Percentiles rank a stretch among this genome's conserved stretches.
Conservation (phyloP, 2,113 vertebrate genomes). For the Microtus pennsylvanicus region DNA sequence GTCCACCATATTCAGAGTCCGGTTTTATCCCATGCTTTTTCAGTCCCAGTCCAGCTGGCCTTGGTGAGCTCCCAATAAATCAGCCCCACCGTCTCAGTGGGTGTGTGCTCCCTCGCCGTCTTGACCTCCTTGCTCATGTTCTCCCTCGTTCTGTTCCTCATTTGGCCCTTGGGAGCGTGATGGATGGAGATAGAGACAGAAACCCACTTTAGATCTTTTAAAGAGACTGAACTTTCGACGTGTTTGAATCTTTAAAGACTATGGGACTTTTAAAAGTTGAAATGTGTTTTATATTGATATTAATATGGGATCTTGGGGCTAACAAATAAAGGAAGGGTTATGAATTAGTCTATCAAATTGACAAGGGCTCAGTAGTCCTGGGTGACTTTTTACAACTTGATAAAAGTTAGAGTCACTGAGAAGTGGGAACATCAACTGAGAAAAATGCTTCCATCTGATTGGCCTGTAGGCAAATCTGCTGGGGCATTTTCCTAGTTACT, state of each 20-base stretch:
- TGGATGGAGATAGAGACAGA: too few relatives aligned
- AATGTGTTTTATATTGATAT: neutral
- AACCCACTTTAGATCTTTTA: neutral
- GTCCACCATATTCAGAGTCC: too few relatives aligned
- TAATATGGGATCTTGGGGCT: neutral
- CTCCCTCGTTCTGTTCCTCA: too few relatives aligned
- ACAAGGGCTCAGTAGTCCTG: neutral
- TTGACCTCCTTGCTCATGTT: too few relatives aligned
- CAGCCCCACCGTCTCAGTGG: too few relatives aligned
- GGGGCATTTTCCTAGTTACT: neutral
- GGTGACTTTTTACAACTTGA: neutral
- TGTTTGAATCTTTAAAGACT: neutral
- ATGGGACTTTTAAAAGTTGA: neutral
- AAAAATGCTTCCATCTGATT: neutral
- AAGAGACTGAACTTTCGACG: neutral
- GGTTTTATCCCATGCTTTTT: too few relatives aligned
- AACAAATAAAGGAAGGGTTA: neutral
- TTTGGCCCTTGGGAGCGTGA: too few relatives aligned
- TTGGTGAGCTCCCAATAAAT: too few relatives aligned
- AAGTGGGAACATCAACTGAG: neutral
- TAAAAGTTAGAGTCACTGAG: neutral
- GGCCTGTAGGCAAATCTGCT: neutral
- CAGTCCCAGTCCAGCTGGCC: too few relatives aligned
- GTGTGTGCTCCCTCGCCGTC: too few relatives aligned
- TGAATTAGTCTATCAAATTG: neutral